phyloP scores from a whole-genome alignment of 2,888 invertebrate species.

The Lithodes maja region DNA sequence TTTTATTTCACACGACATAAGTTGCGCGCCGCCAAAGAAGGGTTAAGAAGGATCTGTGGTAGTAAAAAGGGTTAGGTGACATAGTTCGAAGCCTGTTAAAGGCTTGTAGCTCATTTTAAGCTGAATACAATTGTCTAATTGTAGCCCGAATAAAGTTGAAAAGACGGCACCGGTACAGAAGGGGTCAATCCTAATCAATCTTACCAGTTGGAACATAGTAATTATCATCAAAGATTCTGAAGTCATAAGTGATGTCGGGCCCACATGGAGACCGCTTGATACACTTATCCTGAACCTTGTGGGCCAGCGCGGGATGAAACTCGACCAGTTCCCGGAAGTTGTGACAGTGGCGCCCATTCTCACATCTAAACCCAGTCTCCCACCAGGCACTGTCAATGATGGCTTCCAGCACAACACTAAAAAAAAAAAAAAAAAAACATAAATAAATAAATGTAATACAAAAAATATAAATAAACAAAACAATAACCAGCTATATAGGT shows the following conservation, averaged over 20 bases:
- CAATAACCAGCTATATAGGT: too few species aligned
- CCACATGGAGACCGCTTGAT: slow-evolving; percentile 2
- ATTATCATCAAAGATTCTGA: slow-evolving; percentile 49
- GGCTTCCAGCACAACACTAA: slow-evolving; percentile 43
- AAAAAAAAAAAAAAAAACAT: background rate
- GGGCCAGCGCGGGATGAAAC: slow-evolving; percentile 26
- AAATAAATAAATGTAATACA: background rate
- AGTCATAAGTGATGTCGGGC: slow-evolving; percentile 35
- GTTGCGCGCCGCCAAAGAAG: too few species aligned
- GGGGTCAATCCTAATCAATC: background rate
- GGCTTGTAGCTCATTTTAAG: too few species aligned
- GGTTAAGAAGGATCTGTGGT: too few species aligned
- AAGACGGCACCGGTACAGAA: too few species aligned
- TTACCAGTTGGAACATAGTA: slow-evolving; percentile 53
- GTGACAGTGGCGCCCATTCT: slow-evolving; percentile 51
- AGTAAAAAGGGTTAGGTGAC: too few species aligned
- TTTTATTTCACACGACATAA: too few species aligned
- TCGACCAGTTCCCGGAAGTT: slow-evolving; percentile 38
- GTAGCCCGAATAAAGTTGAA: too few species aligned
- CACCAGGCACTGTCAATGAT: slow-evolving; percentile 56
- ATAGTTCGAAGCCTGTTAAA: too few species aligned
- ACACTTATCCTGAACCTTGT: slow-evolving; percentile 52
- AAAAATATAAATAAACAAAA: too few species aligned
- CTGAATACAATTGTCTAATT: too few species aligned
- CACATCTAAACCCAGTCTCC: slow-evolving; percentile 42